Conservation (phyloP, 2,797 vertebrate species). For the Astyanax mexicanus region DNA sequence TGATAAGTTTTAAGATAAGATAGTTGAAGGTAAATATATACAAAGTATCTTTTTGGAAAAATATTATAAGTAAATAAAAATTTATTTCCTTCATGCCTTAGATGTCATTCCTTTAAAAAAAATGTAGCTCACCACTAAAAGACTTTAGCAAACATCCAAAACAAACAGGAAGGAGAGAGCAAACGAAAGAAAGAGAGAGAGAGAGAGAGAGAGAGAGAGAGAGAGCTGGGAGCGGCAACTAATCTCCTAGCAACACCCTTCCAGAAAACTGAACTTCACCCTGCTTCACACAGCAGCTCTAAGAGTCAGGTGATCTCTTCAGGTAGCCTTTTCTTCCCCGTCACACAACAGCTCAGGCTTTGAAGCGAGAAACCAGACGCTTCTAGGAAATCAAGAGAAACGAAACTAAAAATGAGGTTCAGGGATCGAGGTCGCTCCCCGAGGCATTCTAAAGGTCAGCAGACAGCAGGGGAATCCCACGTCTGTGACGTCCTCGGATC, state of each 20-base stretch:
- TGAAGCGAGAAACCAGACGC: constrained; percentile 32
- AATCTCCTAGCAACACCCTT: constrained; percentile 33
- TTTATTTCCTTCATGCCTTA: not conserved
- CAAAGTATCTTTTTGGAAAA: no score
- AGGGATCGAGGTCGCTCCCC: not conserved
- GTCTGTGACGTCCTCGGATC: constrained; percentile 6
- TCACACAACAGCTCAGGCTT: not conserved
- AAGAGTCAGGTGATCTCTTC: not conserved
- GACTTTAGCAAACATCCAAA: constrained; percentile 3
- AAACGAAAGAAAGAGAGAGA: not conserved
- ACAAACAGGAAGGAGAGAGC: not conserved
- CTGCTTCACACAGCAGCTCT: not conserved
- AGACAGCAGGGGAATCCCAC: not conserved
- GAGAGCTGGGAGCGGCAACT: not conserved
- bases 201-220: not conserved
- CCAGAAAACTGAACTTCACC: not conserved
- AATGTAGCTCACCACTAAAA: not conserved
- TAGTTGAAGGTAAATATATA: no score
- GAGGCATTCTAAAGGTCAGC: not conserved
- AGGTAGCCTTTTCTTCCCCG: constrained; percentile 4
- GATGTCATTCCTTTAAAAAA: not conserved
- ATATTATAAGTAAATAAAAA: not conserved
- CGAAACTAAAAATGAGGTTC: constrained; percentile 15
- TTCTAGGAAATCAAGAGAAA: constrained; percentile 42
- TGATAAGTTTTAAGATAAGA: no score